Base-by-base conservation (phyloP, 2,113 vertebrate genomes). In the Plectropomus leopardus region DNA sequence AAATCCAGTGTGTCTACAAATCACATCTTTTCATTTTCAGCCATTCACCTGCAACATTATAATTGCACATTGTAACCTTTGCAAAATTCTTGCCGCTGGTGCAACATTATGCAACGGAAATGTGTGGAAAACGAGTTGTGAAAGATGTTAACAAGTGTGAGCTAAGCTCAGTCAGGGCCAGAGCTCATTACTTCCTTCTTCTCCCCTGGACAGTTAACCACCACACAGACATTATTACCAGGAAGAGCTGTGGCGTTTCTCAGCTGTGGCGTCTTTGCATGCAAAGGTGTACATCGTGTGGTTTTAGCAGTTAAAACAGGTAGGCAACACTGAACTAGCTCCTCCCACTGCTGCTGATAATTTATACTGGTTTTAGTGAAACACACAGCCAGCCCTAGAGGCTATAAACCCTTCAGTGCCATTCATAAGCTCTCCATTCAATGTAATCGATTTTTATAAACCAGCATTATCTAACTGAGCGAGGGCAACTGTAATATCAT, bases 161-260 rank as follows among this genome's bases (percentile, higher is more conserved):
- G 55, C 34, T 23, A 73, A 72, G 63, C 36, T 66, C 50, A 50
- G 58, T 34, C 16, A 17, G 40, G 6, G 61, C 32, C 63, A 21
- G 48, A 80, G 58, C 48, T 74, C 60, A 42, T 53, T 17, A 75
- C 82, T 84, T 88, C 74, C 83, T 44, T 58, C 53, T 80, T 76
- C 51, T 57, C 14, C 14, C 4, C 17, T 3, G 51, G 50, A 55
- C 55, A 44, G 47, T 42, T 61, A 77, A 84, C 78, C 10, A 42
- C 59, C 65, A 42, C 21, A 45, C 68, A 58, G 23, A 51, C 19
- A 17, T 34, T 30, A 32, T n/a, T 3, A 21, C 26, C 44, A 17
- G 5, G 16, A 69, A 28, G 23, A 34, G 28, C 64, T 4, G 47
- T 9, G 5, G 42, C 14, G 21, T 67, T 78, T 76, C 75, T 66